Evolutionary conservation across 2,113 vertebrate species (phyloP), one percentile per base, ranked within the genome.

Genomic region (Mirounga angustirostris): DNA sequence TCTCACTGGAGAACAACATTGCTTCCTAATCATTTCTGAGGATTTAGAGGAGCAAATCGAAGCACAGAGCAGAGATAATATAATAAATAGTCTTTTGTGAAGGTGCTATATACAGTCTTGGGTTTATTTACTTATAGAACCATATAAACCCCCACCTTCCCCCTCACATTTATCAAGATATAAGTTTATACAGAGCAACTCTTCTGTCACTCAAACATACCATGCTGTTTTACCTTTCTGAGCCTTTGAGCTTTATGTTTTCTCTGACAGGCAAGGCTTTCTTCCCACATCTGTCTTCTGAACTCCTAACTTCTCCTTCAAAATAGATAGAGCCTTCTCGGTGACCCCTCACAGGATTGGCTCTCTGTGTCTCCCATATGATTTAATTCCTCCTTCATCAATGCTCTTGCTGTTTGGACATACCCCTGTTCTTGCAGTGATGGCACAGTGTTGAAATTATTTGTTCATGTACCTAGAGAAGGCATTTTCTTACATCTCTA

Each of bases 41-140:
- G 67, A 52, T 84, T 94, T 92, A n/a, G 18, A 85, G 54, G 89
- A 91, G 33, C 2, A 76, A 89, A 80, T 83, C 54, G 61, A 91
- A 94, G 33, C 7, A 50, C 24, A 78, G 14, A 79, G n/a, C 16
- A 71, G 16, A 89, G 26, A 10, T n/a, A 46, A 33, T 87, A n/a
- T 33, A 46, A 65, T 69, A 85, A 80, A 26, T 33, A 33, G 30
- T 2, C 16, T 78, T 84, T 83, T 52, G 6, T 59, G 36, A 95
- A 76, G 15, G 7, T 78, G 8, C 21, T n/a, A 12, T 30, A 15
- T 7, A 46, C 1, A n/a, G 16, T 81, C 19, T 88, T 67, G n/a
- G 9, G 54, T 22, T 96, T 85, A 30, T 43, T 71, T 22, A 56
- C 8, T 33, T 43, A 14, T 0, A 6, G 9, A 65, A 61, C 6